phyloP scores from a whole-genome alignment of 2,888 invertebrate genomes.

The Chloromyia formosa region DNA sequence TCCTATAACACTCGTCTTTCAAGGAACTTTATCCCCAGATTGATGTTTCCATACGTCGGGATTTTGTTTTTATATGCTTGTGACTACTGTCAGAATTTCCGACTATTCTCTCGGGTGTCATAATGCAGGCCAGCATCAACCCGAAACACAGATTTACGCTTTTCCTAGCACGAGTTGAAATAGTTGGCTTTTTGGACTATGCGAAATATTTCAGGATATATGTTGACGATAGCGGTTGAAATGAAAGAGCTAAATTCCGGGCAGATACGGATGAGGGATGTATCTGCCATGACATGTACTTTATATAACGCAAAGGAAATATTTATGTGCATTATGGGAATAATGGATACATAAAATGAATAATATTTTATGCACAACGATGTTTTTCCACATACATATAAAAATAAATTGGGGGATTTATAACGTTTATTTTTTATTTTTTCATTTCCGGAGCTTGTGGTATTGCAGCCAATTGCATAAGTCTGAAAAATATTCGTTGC shows the following conservation, averaged over 20 bases:
- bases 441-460: too few species aligned
- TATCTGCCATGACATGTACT: not conserved
- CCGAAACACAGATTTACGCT: constrained; percentile 28
- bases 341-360: not conserved
- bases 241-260: too few species aligned
- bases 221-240: not conserved
- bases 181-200: constrained; percentile 15
- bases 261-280: not conserved
- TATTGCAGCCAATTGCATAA: too few species aligned
- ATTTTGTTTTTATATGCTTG: not conserved
- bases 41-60: not conserved
- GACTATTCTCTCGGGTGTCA: constrained; percentile 25
- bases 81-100: constrained; percentile 20
- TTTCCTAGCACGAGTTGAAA: constrained; percentile 1
- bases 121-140: constrained; percentile 10
- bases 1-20: not conserved
- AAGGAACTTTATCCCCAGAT: constrained; percentile 6
- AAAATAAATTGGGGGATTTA: too few species aligned
- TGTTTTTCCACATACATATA: too few species aligned
- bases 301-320: not conserved
- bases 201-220: constrained; percentile 2
- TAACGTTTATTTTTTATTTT: too few species aligned
- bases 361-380: not conserved
- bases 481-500: too few species aligned
- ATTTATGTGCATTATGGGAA: constrained; percentile 7